Percentiles rank a stretch among this genome's conserved stretches.
These are phyloP conservation scores for Corydoras sp. DNA, from an alignment of 2,113 vertebrate genomes.

Conservation along the genomic window DNA sequence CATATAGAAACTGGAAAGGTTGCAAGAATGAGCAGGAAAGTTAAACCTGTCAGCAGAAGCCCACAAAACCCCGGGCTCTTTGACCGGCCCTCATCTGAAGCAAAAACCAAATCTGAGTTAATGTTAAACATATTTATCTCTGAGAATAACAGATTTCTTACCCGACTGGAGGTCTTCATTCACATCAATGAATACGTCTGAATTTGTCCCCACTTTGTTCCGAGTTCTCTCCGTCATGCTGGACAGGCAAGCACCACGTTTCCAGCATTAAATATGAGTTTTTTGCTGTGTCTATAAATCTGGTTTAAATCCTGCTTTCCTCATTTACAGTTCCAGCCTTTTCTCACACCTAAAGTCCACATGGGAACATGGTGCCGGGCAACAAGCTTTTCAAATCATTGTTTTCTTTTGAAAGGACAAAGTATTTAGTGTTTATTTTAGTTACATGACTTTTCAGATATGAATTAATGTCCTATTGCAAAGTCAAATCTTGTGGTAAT, in stretches of 20 bases:
- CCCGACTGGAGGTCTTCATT: conserved; percentile 24
- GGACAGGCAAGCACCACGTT: not conserved
- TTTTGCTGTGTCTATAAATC: not conserved
- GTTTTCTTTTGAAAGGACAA: conserved; percentile 1
- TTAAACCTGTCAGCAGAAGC: conserved; percentile 42
- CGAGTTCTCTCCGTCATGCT: conserved; percentile 19
- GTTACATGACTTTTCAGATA: not conserved
- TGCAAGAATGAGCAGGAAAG: conserved; percentile 27
- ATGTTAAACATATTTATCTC: not conserved
- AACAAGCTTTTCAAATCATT: conserved; percentile 13
- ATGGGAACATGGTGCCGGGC: conserved; percentile 20
- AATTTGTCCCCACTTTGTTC: conserved; percentile 15
- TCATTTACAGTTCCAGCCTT: conserved; percentile 21
- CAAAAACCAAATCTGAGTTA: not conserved
- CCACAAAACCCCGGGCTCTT: not conserved
- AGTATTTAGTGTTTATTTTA: conserved; percentile 14
- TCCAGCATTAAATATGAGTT: not conserved
- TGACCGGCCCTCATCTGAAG: conserved; percentile 17
- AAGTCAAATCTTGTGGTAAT: not conserved
- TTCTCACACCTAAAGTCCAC: conserved; percentile 18
- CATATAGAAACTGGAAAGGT: conserved; percentile 50
- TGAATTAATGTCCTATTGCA: not conserved
- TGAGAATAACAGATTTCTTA: not conserved
- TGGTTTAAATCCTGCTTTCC: not conserved
- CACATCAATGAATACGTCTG: conserved; percentile 2